phyloP scores from a whole-genome alignment of 2,113 vertebrate species.

The Noturus placidus region DNA sequence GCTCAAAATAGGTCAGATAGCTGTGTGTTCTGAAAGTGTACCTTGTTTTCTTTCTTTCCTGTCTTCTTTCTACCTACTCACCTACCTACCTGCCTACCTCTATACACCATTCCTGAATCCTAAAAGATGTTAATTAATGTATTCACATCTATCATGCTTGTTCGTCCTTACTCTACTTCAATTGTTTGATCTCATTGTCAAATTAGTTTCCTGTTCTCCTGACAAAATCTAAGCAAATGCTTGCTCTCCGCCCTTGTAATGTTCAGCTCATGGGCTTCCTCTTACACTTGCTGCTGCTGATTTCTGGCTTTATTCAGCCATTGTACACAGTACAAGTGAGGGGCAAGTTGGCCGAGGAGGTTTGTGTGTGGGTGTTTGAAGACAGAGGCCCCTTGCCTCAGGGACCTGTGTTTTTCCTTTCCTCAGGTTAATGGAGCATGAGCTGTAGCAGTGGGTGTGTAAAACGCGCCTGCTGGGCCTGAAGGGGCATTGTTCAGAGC shows the following conservation, averaged over 20 bases:
- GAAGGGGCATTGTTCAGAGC: constrained; percentile 55
- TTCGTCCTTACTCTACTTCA: not conserved
- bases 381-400: constrained; percentile 61
- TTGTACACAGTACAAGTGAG: constrained; percentile 59
- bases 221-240: constrained; percentile 9
- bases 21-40: constrained; percentile 2
- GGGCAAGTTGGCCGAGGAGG: constrained; percentile 47
- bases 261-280: constrained; percentile 15
- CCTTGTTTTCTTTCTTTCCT: not conserved
- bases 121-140: not conserved
- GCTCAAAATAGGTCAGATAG: not conserved
- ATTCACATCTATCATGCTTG: not conserved
- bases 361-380: constrained; percentile 63
- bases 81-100: not conserved
- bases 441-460: constrained; percentile 34
- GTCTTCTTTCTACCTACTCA: no score
- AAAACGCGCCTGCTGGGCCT: constrained; percentile 48
- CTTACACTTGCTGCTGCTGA: constrained; percentile 48
- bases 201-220: not conserved
- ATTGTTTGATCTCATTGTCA: not conserved
- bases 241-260: constrained; percentile 15
- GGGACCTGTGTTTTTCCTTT: constrained; percentile 55
- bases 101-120: not conserved
- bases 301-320: constrained; percentile 56
- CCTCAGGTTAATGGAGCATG: constrained; percentile 67